Percentiles rank a stretch among this genome's conserved stretches.
phyloP scores from a whole-genome alignment of 2,888 invertebrate genomes.

The Pseudanteris insignis region DNA sequence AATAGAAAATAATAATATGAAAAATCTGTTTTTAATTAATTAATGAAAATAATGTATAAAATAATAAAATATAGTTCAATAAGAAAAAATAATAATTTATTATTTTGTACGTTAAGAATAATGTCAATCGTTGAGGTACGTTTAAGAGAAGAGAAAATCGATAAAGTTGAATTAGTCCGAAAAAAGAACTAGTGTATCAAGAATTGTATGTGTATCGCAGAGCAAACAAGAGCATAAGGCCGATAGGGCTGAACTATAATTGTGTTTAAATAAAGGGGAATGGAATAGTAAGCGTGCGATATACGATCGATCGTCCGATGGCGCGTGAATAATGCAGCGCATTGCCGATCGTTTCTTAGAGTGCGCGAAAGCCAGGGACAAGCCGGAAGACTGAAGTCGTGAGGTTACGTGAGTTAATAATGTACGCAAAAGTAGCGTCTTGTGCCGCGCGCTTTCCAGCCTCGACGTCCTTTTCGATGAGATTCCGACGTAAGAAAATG shows the following conservation, averaged over 20 bases:
- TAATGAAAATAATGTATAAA: no score
- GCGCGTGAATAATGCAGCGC: constrained; percentile 61
- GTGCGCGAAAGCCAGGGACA: constrained; percentile 48
- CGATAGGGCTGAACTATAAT: constrained; percentile 37
- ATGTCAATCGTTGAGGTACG: no score
- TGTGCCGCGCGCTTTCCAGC: constrained; percentile 34
- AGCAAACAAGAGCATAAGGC: constrained; percentile 39
- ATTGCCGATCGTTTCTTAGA: constrained; percentile 58
- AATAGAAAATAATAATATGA: background rate
- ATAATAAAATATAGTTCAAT: no score
- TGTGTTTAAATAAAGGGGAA: constrained; percentile 41
- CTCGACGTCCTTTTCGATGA: constrained; percentile 27
- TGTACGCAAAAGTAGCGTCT: constrained; percentile 55
- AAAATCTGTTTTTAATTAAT: no score
- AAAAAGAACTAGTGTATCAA: constrained; percentile 17
- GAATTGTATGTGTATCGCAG: constrained; percentile 18
- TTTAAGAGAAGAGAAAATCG: no score
- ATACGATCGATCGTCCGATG: constrained; percentile 33
- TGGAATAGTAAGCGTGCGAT: constrained; percentile 26
- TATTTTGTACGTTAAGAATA: background rate
- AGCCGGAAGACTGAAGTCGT: constrained; percentile 58
- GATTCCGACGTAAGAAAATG: constrained; percentile 13
- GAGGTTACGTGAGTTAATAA: constrained; percentile 61
- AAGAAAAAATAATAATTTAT: background rate
- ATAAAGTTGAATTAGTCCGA: constrained; percentile 19